Conservation (phyloP, 2,888 invertebrate species). For the Drosophila gaucha region DNA sequence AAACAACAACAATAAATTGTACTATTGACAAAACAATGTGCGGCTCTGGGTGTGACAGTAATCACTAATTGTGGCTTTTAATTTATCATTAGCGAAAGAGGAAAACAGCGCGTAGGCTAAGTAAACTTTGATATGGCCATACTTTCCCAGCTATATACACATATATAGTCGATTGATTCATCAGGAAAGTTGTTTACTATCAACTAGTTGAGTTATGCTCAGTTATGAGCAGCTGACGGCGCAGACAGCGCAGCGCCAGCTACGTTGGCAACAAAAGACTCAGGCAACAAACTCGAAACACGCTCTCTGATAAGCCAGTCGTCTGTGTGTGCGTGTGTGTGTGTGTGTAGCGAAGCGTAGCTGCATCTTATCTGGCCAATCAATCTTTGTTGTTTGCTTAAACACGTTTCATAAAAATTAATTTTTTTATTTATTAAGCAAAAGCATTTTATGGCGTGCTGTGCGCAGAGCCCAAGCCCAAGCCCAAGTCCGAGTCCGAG, state of each 20-base stretch:
- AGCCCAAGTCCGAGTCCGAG: not conserved
- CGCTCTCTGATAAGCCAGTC: conserved; percentile 62
- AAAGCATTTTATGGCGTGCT: conserved; percentile 78
- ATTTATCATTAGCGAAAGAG: conserved; percentile 57
- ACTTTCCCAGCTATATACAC: not conserved
- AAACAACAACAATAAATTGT: conserved; percentile 60
- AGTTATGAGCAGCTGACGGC: conserved; percentile 16
- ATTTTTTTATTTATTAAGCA: conserved; percentile 76
- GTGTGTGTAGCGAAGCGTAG: conserved; percentile 52
- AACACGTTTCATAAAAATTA: conserved; percentile 80
- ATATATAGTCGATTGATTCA: conserved; percentile 18
- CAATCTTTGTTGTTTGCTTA: conserved; percentile 78
- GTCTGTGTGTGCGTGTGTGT: conserved; percentile 1
- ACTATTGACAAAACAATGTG: conserved; percentile 65
- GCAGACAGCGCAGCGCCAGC: conserved; percentile 71
- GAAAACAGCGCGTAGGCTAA: not conserved
- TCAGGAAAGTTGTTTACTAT: conserved; percentile 18
- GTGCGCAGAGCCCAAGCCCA: conserved; percentile 41
- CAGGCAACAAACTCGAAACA: conserved; percentile 60
- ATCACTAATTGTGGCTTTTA: conserved; percentile 65
- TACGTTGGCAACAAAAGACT: conserved; percentile 71
- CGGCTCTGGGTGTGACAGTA: conserved; percentile 67
- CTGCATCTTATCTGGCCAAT: conserved; percentile 76
- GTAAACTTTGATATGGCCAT: not conserved
- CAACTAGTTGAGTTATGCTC: conserved; percentile 19